Percentiles rank a stretch among this genome's conserved stretches.
Conservation (phyloP, 2,888 invertebrate species). For the Branchellion lobata region DNA sequence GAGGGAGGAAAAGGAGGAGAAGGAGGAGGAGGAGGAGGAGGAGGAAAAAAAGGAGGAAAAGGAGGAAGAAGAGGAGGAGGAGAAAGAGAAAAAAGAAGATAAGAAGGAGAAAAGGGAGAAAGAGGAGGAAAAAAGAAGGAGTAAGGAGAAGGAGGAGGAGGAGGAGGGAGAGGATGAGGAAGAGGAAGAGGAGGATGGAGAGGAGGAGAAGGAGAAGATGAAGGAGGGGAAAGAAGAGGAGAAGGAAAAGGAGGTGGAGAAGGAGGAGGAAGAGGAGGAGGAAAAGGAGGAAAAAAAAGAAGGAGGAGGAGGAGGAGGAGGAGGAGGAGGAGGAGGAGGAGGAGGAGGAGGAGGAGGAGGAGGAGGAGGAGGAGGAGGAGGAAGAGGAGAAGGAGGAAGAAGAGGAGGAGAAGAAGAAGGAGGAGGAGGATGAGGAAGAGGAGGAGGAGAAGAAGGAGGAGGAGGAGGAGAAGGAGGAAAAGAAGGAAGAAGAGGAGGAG, state of each 20-base stretch:
- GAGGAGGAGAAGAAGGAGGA: background rate
- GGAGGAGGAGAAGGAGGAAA: too few species aligned
- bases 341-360: slow-evolving; percentile 29
- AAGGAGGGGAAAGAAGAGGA: too few species aligned
- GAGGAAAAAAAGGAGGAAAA: background rate
- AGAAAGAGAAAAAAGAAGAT: background rate
- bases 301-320: background rate
- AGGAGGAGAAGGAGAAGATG: too few species aligned
- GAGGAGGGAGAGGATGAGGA: background rate
- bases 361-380: background rate
- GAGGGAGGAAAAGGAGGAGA: background rate
- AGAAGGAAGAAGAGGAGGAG: background rate
- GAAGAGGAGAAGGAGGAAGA: background rate
- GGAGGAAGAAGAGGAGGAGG: background rate
- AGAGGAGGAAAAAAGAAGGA: too few species aligned
- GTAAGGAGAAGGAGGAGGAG: too few species aligned
- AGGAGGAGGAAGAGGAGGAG: too few species aligned
- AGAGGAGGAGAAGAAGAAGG: background rate
- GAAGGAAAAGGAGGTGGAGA: too few species aligned
- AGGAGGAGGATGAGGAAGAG: background rate
- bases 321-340: slow-evolving; percentile 54
- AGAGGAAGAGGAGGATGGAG: background rate
- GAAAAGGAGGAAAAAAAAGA: background rate
- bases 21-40: background rate
- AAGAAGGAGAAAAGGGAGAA: too few species aligned